Evolutionary conservation across 1,140 invertebrate genomes (phyloP).

Genomic region (Penaeus vannamei): DNA sequence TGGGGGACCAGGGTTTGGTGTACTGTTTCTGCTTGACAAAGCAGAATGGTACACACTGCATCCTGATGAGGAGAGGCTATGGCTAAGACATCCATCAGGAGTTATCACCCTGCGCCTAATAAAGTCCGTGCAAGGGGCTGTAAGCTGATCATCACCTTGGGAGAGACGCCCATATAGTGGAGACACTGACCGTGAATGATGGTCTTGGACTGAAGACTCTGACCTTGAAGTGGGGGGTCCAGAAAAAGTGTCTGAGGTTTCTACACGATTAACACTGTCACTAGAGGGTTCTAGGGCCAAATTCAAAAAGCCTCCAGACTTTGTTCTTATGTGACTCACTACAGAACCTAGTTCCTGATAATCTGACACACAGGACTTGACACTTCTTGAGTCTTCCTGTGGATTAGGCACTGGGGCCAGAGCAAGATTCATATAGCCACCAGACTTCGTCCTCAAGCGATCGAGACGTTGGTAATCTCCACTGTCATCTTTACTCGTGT

Average conservation of each 20-base stretch:
- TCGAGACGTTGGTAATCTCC: slow-evolving; percentile 52
- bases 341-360: background rate
- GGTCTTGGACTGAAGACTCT: slow-evolving; percentile 15
- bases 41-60: slow-evolving; percentile 56
- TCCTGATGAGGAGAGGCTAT: slow-evolving; percentile 45
- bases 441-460: slow-evolving; percentile 67
- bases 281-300: slow-evolving; percentile 57
- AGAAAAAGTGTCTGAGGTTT: slow-evolving; percentile 4
- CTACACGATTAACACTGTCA: slow-evolving; percentile 33
- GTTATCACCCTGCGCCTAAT: slow-evolving; percentile 28
- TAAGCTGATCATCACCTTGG: background rate
- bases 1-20: slow-evolving; percentile 27
- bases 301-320: slow-evolving; percentile 65
- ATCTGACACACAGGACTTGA: slow-evolving; percentile 28
- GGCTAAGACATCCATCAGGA: slow-evolving; percentile 59
- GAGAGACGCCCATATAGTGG: background rate
- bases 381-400: slow-evolving; percentile 28
- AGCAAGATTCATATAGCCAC: slow-evolving; percentile 68
- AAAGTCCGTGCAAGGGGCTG: background rate
- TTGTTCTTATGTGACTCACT: slow-evolving; percentile 53
- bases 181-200: background rate
- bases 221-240: slow-evolving; percentile 2
- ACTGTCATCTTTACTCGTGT: background rate
- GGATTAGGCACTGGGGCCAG: slow-evolving; percentile 7
- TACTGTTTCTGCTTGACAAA: slow-evolving; percentile 32